Evolutionary conservation across 2,797 vertebrate species (phyloP).

Genomic region (Lagocephalus sceleratus): DNA sequence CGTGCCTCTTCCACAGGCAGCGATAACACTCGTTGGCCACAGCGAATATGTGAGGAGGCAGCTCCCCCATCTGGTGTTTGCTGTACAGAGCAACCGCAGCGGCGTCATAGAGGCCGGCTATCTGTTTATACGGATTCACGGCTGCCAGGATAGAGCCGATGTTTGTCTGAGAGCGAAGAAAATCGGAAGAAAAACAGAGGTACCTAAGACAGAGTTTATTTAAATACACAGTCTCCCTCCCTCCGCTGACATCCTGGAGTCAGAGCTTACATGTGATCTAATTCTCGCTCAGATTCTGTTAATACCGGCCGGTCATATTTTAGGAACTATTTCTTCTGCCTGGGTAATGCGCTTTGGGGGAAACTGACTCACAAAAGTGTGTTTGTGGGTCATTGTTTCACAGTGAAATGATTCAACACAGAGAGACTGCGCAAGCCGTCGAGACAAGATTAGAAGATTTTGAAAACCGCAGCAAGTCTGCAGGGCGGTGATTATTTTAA

Average conservation of each 20-base stretch:
- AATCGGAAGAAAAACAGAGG: background rate
- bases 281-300: conserved; percentile 22
- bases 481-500: conserved; percentile 43
- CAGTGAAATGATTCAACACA: conserved; percentile 20
- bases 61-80: conserved; percentile 87
- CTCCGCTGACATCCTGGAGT: conserved; percentile 7
- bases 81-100: conserved; percentile 83
- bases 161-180: conserved; percentile 78
- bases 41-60: conserved; percentile 90
- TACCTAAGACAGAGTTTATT: background rate
- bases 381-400: conserved; percentile 64
- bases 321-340: conserved; percentile 34
- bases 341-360: conserved; percentile 41
- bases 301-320: conserved; percentile 42
- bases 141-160: conserved; percentile 91
- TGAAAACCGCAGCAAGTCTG: conserved; percentile 30
- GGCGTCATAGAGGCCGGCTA: conserved; percentile 80
- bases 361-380: conserved; percentile 51
- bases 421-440: conserved; percentile 11
- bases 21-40: conserved; percentile 92
- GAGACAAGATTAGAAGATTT: conserved; percentile 51
- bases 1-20: conserved; percentile 91
- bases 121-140: conserved; percentile 88
- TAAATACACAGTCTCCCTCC: background rate
- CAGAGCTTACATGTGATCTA: conserved; percentile 34